A percentile compares a stretch with the other conserved stretches of the same genome.
Conservation (phyloP, 2,113 vertebrate species). For the Oncorhynchus masou region DNA sequence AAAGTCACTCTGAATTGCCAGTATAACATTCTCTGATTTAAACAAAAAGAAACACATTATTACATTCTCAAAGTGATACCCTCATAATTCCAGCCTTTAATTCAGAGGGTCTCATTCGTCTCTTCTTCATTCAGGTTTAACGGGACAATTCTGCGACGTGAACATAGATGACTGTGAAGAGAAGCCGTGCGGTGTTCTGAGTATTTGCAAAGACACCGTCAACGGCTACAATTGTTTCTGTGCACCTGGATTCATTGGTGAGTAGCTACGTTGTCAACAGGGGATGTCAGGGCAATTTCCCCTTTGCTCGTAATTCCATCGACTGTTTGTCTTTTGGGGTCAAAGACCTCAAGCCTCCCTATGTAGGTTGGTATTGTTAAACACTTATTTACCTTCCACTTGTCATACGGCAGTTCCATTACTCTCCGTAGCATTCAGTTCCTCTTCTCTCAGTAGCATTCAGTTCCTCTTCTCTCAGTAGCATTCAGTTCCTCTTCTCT, state of each 20-base stretch:
- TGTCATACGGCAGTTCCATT: constrained; percentile 19
- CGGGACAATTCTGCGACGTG: constrained; percentile 76
- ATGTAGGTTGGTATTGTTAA: constrained; percentile 5
- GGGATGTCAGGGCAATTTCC: constrained; percentile 1
- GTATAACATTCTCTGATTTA: no score
- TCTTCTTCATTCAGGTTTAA: constrained; percentile 69
- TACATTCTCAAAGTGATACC: no score
- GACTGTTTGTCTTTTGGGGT: not conserved
- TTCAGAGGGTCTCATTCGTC: not conserved
- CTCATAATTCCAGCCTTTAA: no score
- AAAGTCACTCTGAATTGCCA: no score
- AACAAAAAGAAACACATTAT: no score
- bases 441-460: not conserved
- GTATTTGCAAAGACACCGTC: constrained; percentile 74
- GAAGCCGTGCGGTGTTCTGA: constrained; percentile 75
- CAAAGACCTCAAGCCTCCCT: constrained; percentile 1
- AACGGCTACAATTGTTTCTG: constrained; percentile 80
- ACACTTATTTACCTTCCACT: constrained; percentile 21
- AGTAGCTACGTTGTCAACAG: constrained; percentile 29
- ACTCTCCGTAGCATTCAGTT: not conserved
- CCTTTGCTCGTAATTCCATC: constrained; percentile 5
- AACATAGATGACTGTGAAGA: constrained; percentile 65
- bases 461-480: not conserved
- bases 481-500: no score
- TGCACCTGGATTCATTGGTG: constrained; percentile 84